Evolutionary conservation across 1,140 invertebrate species (phyloP), one percentile per base, ranked within the genome.

Genomic region (Nixonia krombeini): DNA sequence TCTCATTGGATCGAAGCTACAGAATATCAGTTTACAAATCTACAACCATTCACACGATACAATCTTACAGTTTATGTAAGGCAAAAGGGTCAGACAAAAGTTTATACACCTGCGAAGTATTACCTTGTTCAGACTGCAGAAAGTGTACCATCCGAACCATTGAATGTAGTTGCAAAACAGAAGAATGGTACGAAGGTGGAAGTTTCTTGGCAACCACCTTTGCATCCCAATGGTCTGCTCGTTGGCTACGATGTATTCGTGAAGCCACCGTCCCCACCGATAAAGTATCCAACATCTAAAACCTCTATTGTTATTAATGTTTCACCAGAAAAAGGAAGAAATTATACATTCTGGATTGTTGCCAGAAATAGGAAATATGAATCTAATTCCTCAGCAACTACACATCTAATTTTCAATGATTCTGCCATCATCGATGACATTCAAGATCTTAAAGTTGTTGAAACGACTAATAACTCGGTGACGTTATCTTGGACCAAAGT

Each of bases 311-410:
- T 88, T 1, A 77, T 91, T 3, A 85, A 85, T 15, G 78, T 87
- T 2, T 83, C 86, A 51, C 94, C 92, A 65, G 82, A 87, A 42
- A 86, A 89, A 10, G 87, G 88, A 12, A 80, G 74, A 2, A 88
- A 88, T 46, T 94, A 94, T 77, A 89, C 89, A 0, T 93, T 94
- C 81, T 93, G 91, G 90, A 91, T 94, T n/a, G 83, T 88, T 0
- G 92, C 91, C 1, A 86, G 86, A 35, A 93, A 93, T 73, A 75
- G 77, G 12, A 79, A 81, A 1, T 84, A 82, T 65, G 85, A 87
- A 26, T 93, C 92, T 0, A 74, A 81, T 2, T 82, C 84, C 0
- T 92, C 91, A 0, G 77, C 85, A 25, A 82, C 88, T 7, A 81
- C 79, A n/a, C 86, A 73, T 2, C 70, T 92, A 4, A 80, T 75